These are phyloP conservation scores for Epizoanthus rinbou DNA, from an alignment of 92 coral and sea anemone species.

Conservation along the genomic window DNA sequence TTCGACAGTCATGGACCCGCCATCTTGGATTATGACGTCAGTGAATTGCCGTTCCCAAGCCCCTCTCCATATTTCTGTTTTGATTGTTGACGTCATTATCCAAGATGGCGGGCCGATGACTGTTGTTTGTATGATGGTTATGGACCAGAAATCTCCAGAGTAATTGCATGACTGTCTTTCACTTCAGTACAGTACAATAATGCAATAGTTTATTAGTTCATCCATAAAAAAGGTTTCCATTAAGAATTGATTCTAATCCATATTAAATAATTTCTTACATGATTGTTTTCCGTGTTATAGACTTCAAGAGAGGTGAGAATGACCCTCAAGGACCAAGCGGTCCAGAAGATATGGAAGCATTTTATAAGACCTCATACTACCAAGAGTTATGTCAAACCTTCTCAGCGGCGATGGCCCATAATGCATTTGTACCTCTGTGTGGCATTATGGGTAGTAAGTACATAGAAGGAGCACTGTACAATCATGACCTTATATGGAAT, in stretches of 20 bases:
- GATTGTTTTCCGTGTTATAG: background rate
- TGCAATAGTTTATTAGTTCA: no score
- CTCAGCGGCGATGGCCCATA: slow-evolving; percentile 92
- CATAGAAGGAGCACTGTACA: slow-evolving; percentile 81
- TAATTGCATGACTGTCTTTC: no score
- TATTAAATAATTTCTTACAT: background rate
- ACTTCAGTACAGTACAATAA: no score
- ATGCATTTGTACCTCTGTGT: slow-evolving; percentile 86
- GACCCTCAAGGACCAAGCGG: background rate
- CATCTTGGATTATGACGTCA: no score
- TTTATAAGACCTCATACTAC: slow-evolving; percentile 66
- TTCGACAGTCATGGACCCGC: no score
- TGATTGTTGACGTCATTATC: no score
- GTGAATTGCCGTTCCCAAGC: no score
- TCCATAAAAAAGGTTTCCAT: no score
- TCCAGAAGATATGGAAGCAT: slow-evolving; percentile 61
- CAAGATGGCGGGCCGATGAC: no score
- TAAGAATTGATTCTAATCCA: background rate
- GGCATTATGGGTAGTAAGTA: slow-evolving; percentile 93
- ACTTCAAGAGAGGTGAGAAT: background rate
- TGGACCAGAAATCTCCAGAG: no score
- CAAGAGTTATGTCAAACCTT: slow-evolving; percentile 89
- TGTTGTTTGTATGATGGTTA: no score
- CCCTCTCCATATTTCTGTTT: no score
- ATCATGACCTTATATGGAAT: slow-evolving; percentile 96